A percentile compares a stretch with the other conserved stretches of the same genome.
Conservation (phyloP, 92 coral and sea anemone genomes). For the Porites divaricata region DNA sequence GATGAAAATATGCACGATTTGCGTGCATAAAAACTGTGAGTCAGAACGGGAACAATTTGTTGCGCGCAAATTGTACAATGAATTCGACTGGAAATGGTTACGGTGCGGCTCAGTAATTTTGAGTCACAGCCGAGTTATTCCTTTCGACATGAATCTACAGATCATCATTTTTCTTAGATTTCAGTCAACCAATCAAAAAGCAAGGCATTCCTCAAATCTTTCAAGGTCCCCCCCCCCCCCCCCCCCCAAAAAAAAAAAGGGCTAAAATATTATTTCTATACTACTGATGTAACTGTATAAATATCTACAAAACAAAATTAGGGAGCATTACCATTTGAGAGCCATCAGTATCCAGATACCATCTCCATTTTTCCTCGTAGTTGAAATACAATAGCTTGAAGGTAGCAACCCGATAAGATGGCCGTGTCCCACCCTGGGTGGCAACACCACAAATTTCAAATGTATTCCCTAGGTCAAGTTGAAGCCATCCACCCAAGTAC, state of each 20-base stretch:
- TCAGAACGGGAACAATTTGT: too few species aligned
- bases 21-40: too few species aligned
- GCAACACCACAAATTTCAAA: slow-evolving; percentile 3
- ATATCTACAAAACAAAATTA: not conserved
- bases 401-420: not conserved
- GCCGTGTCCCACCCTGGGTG: not conserved
- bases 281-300: not conserved
- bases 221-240: not conserved
- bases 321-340: not conserved
- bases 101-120: too few species aligned
- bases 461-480: not conserved
- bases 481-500: not conserved
- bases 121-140: too few species aligned
- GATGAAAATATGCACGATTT: too few species aligned
- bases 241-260: too few species aligned
- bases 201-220: too few species aligned
- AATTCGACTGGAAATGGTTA: too few species aligned
- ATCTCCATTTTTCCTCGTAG: not conserved
- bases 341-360: not conserved
- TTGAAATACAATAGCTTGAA: not conserved
- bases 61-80: too few species aligned
- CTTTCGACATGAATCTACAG: too few species aligned
- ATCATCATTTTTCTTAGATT: too few species aligned
- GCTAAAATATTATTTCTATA: not conserved
- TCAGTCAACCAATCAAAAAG: too few species aligned